Percentiles rank a stretch among this genome's conserved stretches.
Evolutionary conservation across 2,113 vertebrate genomes (phyloP).

Genomic region (Dromaius novaehollandiae): DNA sequence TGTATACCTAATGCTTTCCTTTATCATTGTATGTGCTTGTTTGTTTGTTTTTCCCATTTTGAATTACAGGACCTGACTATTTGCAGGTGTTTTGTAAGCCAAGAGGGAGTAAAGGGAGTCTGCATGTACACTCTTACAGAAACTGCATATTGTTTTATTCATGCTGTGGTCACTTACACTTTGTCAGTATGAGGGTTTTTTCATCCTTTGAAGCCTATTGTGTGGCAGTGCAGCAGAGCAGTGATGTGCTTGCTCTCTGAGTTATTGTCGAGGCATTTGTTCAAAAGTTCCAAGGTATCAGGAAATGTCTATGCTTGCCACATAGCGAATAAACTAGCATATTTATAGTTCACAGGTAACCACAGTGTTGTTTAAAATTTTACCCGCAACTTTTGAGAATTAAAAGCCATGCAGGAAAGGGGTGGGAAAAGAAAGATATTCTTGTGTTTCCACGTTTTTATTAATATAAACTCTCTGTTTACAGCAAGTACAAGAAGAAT

Average conservation of each 20-base stretch:
- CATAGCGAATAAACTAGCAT: background rate
- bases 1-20: background rate
- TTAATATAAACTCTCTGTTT: constrained; percentile 13
- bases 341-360: background rate
- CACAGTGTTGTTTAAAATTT: background rate
- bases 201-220: background rate
- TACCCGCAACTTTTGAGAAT: background rate
- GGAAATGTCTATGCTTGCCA: background rate
- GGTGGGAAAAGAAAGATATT: background rate
- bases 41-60: background rate
- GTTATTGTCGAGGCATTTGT: background rate
- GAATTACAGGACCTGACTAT: background rate
- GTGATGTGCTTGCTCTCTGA: background rate
- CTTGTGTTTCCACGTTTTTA: background rate
- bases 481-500: constrained; percentile 88
- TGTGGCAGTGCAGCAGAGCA: background rate
- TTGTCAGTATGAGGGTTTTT: background rate
- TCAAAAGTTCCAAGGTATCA: background rate
- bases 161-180: background rate
- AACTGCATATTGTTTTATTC: background rate
- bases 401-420: background rate
- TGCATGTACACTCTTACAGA: background rate
- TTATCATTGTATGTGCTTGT: background rate
- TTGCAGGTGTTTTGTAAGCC: background rate
- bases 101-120: background rate